Percentiles rank a stretch among this genome's conserved stretches.
Conservation (phyloP, 2,888 invertebrate species). For the Phengaris arion region DNA sequence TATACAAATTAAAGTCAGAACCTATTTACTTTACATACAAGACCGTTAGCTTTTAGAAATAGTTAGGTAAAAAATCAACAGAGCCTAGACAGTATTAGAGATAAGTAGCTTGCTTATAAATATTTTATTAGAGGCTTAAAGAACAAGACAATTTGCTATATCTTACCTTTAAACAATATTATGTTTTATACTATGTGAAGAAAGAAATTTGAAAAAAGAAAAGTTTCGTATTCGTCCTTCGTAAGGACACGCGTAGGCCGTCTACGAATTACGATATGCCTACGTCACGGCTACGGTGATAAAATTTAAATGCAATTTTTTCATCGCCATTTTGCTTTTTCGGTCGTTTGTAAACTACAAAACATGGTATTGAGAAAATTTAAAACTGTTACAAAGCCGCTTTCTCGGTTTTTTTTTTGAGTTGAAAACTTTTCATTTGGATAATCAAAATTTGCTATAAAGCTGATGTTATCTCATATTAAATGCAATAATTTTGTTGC, state of each 20-base stretch:
- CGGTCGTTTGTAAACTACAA: not conserved
- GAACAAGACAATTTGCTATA: too few species aligned
- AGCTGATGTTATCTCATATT: too few species aligned
- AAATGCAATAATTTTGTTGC: too few species aligned
- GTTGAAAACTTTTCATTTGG: not conserved
- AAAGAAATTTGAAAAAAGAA: not conserved
- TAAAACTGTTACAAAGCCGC: not conserved
- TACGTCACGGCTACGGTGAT: not conserved
- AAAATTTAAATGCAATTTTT: not conserved
- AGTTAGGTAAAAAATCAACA: too few species aligned
- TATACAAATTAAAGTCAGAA: not conserved
- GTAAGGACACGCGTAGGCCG: not conserved
- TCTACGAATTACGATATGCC: not conserved
- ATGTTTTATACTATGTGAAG: not conserved
- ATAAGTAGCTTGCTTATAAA: too few species aligned
- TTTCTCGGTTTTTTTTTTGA: not conserved
- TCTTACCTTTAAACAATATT: too few species aligned
- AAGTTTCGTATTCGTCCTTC: not conserved
- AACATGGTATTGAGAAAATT: not conserved
- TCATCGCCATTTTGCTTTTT: not conserved
- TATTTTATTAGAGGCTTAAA: too few species aligned
- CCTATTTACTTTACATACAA: too few species aligned
- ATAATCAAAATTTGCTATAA: not conserved
- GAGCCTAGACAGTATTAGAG: too few species aligned
- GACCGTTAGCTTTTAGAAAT: too few species aligned